Evolutionary conservation across 2,113 vertebrate species (phyloP), one percentile per base, ranked within the genome.

Genomic region (Felis chaus): DNA sequence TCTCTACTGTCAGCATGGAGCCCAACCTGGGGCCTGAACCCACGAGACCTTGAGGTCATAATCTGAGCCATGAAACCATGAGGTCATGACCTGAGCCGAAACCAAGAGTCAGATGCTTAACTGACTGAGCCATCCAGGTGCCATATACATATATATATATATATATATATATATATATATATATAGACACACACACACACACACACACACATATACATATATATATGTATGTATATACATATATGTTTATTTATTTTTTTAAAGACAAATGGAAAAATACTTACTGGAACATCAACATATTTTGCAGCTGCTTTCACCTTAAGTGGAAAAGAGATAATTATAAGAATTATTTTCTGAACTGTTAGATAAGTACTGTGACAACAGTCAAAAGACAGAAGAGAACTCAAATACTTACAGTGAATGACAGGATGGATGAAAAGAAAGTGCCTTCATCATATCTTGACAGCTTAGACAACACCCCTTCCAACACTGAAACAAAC

Each of bases 271-370:
- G 97, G 96, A n/a, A 83, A 94, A 97, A 96, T 98, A 99, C 99
- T 99, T 99, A 99, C 99, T 0, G 99, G 99, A 98, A 99, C 99
- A 82, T 99, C 99, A 98, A 99, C 99, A 95, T 99, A 99, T 98
- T 99, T 99, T 98, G 99, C 99, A 95, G 99, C 99, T 94, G 99
- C 99, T 99, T 99, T 99, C 98, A 99, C 99, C 99, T 99, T 99
- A 76, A 96, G 93, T 94, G 97, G 95, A 98, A 96, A 98, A 98
- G 65, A 97, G 84, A 98, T 80, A 98, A 27, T 97, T 98, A 92
- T 96, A 68, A 84, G 95, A 97, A 95, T 96, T 94, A 50, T 89
- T 96, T 87, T 91, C 80, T 95, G 93, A 86, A 74, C 68, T 74
- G 36, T 48, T 69, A 45, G 13, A 5, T 41, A 89, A 93, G 66